These are phyloP conservation scores for Oenanthe oenanthe DNA, from an alignment of 2,113 vertebrate species.

Conservation along the genomic window DNA sequence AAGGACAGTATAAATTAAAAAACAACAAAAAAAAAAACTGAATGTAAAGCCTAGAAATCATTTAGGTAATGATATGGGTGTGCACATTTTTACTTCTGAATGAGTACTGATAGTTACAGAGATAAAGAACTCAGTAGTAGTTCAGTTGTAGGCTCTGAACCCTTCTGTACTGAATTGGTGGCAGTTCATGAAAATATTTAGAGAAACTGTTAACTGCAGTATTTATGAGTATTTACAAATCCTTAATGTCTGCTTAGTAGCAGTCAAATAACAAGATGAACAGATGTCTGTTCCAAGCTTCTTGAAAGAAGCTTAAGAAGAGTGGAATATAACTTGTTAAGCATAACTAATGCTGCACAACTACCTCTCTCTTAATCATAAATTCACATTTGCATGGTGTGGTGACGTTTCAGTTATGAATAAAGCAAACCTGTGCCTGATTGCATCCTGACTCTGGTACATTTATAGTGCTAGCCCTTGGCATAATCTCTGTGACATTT, in stretches of 20 bases:
- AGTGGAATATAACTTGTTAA: not conserved
- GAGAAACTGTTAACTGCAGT: not conserved
- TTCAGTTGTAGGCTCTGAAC: not conserved
- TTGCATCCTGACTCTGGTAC: not conserved
- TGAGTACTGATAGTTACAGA: not conserved
- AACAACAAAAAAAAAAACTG: not conserved
- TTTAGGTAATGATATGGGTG: not conserved
- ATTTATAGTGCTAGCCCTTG: not conserved
- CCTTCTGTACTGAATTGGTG: not conserved
- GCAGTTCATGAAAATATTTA: not conserved
- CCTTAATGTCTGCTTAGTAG: not conserved
- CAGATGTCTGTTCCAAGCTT: not conserved
- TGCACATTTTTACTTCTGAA: not conserved
- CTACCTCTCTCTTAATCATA: not conserved
- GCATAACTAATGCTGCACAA: not conserved
- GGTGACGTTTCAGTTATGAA: not conserved
- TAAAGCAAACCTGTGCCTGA: not conserved
- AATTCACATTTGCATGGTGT: not conserved
- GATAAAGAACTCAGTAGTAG: not conserved
- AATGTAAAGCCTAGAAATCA: not conserved
- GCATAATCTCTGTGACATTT: not conserved
- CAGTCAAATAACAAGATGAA: not conserved
- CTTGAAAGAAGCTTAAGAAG: not conserved
- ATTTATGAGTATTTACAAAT: constrained; percentile 1
- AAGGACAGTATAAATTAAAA: not conserved